These are phyloP conservation scores for Monopterus albus DNA, from an alignment of 2,113 vertebrate genomes.

Conservation along the genomic window DNA sequence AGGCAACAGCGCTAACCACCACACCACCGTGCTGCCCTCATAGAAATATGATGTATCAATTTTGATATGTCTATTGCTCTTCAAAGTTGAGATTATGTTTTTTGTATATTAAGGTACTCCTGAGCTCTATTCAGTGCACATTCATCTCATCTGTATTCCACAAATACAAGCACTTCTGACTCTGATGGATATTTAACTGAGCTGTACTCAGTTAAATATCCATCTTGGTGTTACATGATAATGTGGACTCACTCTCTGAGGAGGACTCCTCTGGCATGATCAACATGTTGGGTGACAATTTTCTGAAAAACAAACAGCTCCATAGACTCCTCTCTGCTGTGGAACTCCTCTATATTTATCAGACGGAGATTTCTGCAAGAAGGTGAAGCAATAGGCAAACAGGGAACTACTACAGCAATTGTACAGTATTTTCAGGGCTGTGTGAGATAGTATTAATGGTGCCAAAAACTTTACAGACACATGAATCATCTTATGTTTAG, in stretches of 20 bases:
- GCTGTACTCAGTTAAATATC: too few relatives aligned
- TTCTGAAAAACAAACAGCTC: slow-evolving; percentile 86
- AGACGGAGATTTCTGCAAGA: slow-evolving; percentile 86
- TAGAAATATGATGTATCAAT: too few relatives aligned
- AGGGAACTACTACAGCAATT: background rate
- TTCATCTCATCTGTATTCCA: too few relatives aligned
- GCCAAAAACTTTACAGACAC: background rate
- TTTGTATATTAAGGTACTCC: too few relatives aligned
- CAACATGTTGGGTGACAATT: slow-evolving; percentile 82
- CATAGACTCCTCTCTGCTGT: slow-evolving; percentile 81
- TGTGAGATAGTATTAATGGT: background rate
- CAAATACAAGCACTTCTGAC: too few relatives aligned
- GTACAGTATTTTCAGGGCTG: background rate
- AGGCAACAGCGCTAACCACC: too few relatives aligned
- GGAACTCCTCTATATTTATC: slow-evolving; percentile 85
- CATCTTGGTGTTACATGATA: too few relatives aligned
- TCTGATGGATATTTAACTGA: too few relatives aligned
- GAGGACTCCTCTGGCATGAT: slow-evolving; percentile 80
- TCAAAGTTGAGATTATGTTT: too few relatives aligned
- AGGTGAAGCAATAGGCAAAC: background rate
- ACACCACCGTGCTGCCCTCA: too few relatives aligned
- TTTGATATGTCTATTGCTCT: too few relatives aligned
- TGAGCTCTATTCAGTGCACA: too few relatives aligned
- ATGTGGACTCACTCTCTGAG: slow-evolving; percentile 81
- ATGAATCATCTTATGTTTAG: background rate